Conservation (phyloP, 2,888 invertebrate genomes). For the Xiphydria camelus region DNA sequence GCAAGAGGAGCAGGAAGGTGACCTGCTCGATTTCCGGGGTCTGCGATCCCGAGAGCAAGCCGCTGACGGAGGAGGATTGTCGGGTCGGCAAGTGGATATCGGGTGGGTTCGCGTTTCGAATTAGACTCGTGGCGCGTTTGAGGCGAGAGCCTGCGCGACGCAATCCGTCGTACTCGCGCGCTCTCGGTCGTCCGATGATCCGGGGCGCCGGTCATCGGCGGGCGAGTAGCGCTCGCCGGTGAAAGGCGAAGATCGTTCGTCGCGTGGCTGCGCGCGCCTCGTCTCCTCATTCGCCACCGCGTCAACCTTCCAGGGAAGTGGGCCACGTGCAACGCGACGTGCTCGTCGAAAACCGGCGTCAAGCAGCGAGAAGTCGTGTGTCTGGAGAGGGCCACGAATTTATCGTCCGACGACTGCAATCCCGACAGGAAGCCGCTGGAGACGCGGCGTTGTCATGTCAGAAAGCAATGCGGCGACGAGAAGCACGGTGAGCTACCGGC, state of each 20-base stretch:
- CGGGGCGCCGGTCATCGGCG: too few relatives aligned
- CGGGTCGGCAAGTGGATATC: slow-evolving; percentile 44
- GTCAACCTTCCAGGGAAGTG: slow-evolving; percentile 43
- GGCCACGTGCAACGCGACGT: slow-evolving; percentile 49
- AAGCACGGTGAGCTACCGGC: slow-evolving; percentile 40
- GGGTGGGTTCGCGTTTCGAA: slow-evolving; percentile 40
- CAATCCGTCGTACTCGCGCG: too few relatives aligned
- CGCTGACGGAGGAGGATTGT: slow-evolving; percentile 39
- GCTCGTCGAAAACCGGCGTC: slow-evolving; percentile 37
- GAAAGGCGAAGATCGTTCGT: too few relatives aligned
- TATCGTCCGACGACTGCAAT: slow-evolving; percentile 42
- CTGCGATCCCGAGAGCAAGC: slow-evolving; percentile 41
- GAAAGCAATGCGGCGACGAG: slow-evolving; percentile 42
- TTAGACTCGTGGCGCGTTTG: too few relatives aligned
- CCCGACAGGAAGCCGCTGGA: slow-evolving; percentile 41
- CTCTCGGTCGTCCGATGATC: too few relatives aligned
- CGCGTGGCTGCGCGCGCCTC: too few relatives aligned
- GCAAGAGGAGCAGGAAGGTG: slow-evolving; percentile 43
- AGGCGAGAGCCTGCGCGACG: too few relatives aligned
- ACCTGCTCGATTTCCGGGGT: slow-evolving; percentile 42
- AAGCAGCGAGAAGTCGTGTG: slow-evolving; percentile 45
- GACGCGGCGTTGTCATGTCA: slow-evolving; percentile 45
- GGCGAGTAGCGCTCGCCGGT: too few relatives aligned
- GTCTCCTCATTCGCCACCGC: too few relatives aligned
- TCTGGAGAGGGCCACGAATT: slow-evolving; percentile 42